Conservation (phyloP, 2,113 vertebrate species). For the Corythornis vintsioides region DNA sequence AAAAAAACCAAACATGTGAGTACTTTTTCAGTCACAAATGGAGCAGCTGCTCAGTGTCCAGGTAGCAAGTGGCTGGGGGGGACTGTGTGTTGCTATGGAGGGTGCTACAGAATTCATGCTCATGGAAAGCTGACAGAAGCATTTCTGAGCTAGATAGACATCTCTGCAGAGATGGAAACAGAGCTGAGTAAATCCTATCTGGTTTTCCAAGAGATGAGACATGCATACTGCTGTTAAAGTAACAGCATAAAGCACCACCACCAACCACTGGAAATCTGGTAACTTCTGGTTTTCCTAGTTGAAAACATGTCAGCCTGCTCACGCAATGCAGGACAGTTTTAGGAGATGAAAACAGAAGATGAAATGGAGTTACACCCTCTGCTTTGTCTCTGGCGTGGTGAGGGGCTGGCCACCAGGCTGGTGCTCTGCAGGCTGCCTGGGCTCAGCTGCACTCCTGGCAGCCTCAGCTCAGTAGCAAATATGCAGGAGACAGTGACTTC, state of each 20-base stretch:
- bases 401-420: neutral
- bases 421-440: neutral
- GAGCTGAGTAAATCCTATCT: neutral
- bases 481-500: fast-evolving
- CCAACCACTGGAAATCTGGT: neutral
- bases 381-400: neutral
- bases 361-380: fast-evolving
- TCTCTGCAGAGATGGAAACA: neutral
- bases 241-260: neutral
- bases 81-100: neutral
- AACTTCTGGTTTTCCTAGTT: neutral
- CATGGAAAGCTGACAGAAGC: neutral
- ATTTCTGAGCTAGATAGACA: neutral
- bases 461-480: fast-evolving
- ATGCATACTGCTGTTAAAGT: neutral
- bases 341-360: neutral
- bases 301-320: neutral
- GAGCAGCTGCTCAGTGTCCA: neutral
- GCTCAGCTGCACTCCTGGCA: neutral
- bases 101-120: neutral
- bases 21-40: neutral
- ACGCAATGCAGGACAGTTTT: neutral
- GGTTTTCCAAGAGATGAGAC: neutral
- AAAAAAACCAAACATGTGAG: neutral
- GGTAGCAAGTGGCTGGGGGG: neutral